Base-by-base conservation (phyloP, 2,113 vertebrate species). In the Eulemur macaco region DNA sequence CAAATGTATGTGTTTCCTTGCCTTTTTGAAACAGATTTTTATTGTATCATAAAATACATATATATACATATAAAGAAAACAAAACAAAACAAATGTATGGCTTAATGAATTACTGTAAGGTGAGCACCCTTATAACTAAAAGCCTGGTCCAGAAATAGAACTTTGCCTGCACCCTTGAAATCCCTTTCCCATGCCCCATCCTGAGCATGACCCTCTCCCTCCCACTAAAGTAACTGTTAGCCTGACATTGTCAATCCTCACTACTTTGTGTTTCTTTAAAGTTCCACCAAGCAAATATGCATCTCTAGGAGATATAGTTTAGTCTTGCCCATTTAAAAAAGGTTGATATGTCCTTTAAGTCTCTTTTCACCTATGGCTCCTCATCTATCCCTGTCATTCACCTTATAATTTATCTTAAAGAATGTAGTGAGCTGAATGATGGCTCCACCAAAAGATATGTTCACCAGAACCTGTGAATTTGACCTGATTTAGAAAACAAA, bases 1-100 rank as follows among this genome's bases (percentile, higher is more conserved):
- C 63, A 81, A 93, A 95, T 37, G 10, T 93, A 8, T 95, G 29
- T 83, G 29, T 74, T 93, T 97, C 10, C 56, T 92, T 58, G 6
- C 23, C 37, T 45, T 89, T 96, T 83, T 47, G 37, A 89, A 91
- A 89, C n/a, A 86, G 5, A 71, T 69, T 85, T 84, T 78, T 77
- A 83, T 45, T 54, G 11, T 93, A 77, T 92, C 50, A 45, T 29
- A 86, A 87, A 83, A 69, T 74, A 68, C 21, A 73, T 42, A 56
- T 47, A 9, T 47, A 47, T 42, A 56, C 10, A 47, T 47, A 47
- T 42, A 74, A 21, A 92, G 42, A n/a, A 92, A 93, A 66, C 7
- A 21, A 86, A n/a, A 86, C 6, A 12, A 83, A 94, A 42, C 42
- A 77, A 82, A 95, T 56, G 3, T 69, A 25, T 56, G 71, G 23